Base-by-base conservation (phyloP, 2,113 vertebrate species). In the Cricetomys ansorgei region DNA sequence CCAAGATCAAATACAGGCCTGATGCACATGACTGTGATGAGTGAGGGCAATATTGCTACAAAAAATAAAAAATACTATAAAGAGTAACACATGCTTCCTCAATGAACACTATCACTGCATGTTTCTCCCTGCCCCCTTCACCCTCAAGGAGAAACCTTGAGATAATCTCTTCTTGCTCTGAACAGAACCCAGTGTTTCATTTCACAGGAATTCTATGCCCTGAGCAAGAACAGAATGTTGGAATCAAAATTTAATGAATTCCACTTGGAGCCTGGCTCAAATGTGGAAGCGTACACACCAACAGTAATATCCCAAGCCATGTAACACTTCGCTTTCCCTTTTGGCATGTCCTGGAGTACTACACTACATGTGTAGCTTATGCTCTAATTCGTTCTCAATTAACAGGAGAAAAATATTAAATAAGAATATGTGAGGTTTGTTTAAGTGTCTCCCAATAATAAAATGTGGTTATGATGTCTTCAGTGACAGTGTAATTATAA, bases 151-250 rank as follows among this genome's bases (percentile, higher is more conserved):
- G 50, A 94, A 96, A 96, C 48, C 84, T 76, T 84, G 57, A 83
- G 89, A 95, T 95, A 97, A 45, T 95, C 83, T 92, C 89, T 88
- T 95, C 88, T 91, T 85, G 53, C 75, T 94, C 92, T 92, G 67
- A 96, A 94, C 84, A 90, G 84, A 95, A 97, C n/a, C 53, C n/a
- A 91, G 59, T 95, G 84, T 96, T 95, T 97, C 96, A 96, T 94
- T 88, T 93, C 95, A 89, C 83, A 95, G 93, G 96, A 97, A 97
- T 97, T 95, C 94, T 93, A 77, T 86, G 93, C 96, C 96, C 94
- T 97, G 92, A 96, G 92, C 94, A 97, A 96, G 89, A 95, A 95
- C 90, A 96, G 94, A 96, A 97, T 88, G 94, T 87, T 94, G 95
- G 93, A 94, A 95, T 90, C 84, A 62, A 92, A 97, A 94, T 57